Conservation (phyloP, 1,140 invertebrate genomes). For the Physella acuta region DNA sequence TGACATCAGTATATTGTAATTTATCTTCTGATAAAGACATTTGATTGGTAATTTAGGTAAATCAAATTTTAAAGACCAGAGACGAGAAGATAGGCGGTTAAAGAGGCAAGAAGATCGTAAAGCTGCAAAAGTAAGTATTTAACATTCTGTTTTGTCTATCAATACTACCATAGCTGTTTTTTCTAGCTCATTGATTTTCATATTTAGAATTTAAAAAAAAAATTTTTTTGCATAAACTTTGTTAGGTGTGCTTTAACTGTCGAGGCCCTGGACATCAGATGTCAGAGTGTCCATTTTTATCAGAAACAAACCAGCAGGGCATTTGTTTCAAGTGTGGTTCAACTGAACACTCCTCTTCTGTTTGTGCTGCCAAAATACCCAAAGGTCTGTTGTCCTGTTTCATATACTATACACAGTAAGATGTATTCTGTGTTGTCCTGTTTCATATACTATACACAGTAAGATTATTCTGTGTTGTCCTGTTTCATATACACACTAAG, state of each 20-base stretch:
- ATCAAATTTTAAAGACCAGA: slow-evolving; percentile 13
- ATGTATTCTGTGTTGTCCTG: no score
- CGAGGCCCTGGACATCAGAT: slow-evolving; percentile 12
- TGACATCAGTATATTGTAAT: no score
- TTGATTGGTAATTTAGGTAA: no score
- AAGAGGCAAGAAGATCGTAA: slow-evolving; percentile 18
- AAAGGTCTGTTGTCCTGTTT: no score
- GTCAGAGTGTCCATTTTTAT: slow-evolving; percentile 24
- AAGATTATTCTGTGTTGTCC: no score
- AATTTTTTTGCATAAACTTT: neutral
- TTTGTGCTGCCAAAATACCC: slow-evolving; percentile 61
- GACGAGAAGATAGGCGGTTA: slow-evolving; percentile 19
- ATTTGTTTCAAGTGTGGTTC: slow-evolving; percentile 63
- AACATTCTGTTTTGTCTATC: neutral
- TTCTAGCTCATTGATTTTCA: no score
- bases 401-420: no score
- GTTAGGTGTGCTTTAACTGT: slow-evolving; percentile 22
- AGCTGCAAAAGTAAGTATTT: slow-evolving; percentile 7
- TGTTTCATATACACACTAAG: no score
- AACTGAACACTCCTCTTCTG: slow-evolving; percentile 54
- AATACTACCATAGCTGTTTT: no score
- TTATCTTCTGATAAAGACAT: no score
- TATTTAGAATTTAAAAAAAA: neutral
- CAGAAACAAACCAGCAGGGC: slow-evolving; percentile 33
- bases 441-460: no score